These are phyloP conservation scores for Bufo gargarizans DNA, from an alignment of 2,113 vertebrate species.

Conservation along the genomic window DNA sequence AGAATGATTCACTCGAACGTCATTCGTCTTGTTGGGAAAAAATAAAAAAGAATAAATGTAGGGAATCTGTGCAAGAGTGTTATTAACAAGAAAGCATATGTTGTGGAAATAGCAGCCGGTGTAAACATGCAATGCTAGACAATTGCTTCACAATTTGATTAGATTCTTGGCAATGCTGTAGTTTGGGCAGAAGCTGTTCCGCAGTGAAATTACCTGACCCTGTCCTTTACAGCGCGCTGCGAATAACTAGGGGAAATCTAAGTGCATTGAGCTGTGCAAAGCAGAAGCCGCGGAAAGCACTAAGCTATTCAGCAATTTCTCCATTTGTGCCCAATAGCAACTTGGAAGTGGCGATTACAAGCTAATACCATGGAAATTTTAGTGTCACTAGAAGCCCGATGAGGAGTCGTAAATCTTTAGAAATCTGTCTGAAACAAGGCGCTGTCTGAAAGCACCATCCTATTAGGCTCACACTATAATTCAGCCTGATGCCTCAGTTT, in stretches of 20 bases:
- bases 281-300: constrained; percentile 16
- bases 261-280: constrained; percentile 37
- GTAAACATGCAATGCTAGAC: constrained; percentile 21
- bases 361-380: constrained; percentile 49
- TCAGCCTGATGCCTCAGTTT: constrained; percentile 42
- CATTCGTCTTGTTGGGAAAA: neutral
- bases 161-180: constrained; percentile 9
- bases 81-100: constrained; percentile 37
- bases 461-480: constrained; percentile 38
- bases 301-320: constrained; percentile 36
- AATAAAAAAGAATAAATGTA: neutral
- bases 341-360: constrained; percentile 45
- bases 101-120: constrained; percentile 1
- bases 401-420: constrained; percentile 26
- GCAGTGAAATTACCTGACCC: constrained; percentile 41
- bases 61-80: neutral
- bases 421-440: constrained; percentile 37
- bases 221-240: constrained; percentile 22
- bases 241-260: constrained; percentile 28
- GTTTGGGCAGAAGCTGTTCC: constrained; percentile 29
- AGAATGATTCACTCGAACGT: neutral
- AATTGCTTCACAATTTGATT: constrained; percentile 24
- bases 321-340: constrained; percentile 38
- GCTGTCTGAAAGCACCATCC: neutral
- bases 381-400: constrained; percentile 41